Percentiles rank a stretch among this genome's conserved stretches.
Evolutionary conservation across 2,888 invertebrate genomes (phyloP).

Genomic region (Drosophila stalkeri): DNA sequence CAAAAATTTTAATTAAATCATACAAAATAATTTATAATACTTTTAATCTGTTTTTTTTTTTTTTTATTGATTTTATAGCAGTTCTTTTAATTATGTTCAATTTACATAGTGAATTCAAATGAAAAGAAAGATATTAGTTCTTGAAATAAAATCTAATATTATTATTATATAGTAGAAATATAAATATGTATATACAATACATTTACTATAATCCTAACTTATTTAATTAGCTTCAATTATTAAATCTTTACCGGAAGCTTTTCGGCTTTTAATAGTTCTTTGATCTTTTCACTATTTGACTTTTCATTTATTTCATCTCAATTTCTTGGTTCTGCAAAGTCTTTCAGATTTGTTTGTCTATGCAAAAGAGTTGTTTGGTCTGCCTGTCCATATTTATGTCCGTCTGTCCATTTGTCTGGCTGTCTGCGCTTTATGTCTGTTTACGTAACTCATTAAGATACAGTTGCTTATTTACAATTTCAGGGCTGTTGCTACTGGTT

Average conservation of each 20-base stretch:
- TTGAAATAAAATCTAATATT: no score
- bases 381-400: background rate
- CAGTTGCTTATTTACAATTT: slow-evolving; percentile 50
- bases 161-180: no score
- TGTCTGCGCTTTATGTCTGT: slow-evolving; percentile 25
- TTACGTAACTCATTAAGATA: slow-evolving; percentile 54
- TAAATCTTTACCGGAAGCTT: background rate
- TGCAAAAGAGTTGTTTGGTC: slow-evolving; percentile 30
- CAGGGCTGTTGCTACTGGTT: slow-evolving; percentile 66
- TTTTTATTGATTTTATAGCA: no score
- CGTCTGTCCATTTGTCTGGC: background rate
- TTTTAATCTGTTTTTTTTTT: no score
- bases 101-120: no score
- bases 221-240: background rate
- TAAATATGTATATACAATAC: no score
- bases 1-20: no score
- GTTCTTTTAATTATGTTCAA: no score
- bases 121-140: no score
- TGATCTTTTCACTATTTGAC: background rate
- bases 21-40: no score
- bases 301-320: background rate
- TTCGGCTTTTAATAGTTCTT: background rate
- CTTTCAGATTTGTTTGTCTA: slow-evolving; percentile 16
- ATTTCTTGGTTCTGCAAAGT: background rate
- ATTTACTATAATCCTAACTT: no score